A percentile compares a stretch with the other conserved stretches of the same genome.
These are phyloP conservation scores for Microtus montanus DNA, from an alignment of 2,113 vertebrate species.

Conservation along the genomic window DNA sequence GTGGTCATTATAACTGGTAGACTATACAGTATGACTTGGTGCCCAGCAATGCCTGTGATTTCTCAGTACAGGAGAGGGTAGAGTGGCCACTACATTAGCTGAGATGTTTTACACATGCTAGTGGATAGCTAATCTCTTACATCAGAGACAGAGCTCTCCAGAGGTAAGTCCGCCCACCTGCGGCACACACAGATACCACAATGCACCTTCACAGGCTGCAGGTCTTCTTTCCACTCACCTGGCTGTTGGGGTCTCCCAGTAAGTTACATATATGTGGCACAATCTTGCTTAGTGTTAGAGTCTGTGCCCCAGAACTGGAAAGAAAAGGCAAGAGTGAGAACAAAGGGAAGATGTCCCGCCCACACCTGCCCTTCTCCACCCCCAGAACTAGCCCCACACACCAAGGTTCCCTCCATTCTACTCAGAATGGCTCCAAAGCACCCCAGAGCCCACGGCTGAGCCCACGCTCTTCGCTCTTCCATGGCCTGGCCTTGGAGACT, in stretches of 20 bases:
- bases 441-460: neutral
- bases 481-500: neutral
- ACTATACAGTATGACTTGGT: neutral
- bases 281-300: constrained; percentile 98
- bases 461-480: neutral
- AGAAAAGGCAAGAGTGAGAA: constrained; percentile 49
- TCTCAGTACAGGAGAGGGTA: neutral
- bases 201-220: neutral
- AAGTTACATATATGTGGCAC: constrained; percentile 99
- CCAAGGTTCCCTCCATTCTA: neutral
- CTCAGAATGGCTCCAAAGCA: neutral
- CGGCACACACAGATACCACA: neutral
- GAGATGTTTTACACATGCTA: neutral
- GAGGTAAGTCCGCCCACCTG: neutral
- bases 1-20: neutral
- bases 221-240: constrained; percentile 87
- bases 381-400: neutral
- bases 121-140: neutral
- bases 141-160: neutral
- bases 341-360: neutral
- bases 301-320: constrained; percentile 96
- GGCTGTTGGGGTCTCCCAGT: constrained; percentile 97
- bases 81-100: neutral
- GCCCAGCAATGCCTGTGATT: neutral
- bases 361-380: too few relatives aligned